These are phyloP conservation scores for Chelidonichthys spinosus DNA, from an alignment of 2,797 vertebrate species.

Conservation along the genomic window DNA sequence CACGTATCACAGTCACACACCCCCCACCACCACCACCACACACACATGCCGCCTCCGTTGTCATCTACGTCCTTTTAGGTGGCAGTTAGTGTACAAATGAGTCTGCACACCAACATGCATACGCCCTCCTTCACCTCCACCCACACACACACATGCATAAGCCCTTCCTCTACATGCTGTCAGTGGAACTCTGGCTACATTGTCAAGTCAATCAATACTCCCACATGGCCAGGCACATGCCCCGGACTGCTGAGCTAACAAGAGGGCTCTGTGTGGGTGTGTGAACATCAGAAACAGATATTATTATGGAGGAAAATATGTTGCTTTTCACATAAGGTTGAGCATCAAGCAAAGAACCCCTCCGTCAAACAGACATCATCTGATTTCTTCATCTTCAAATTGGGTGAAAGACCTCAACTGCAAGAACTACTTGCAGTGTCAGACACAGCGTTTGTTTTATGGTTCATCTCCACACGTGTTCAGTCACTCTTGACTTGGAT, in stretches of 20 bases:
- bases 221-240: conserved; percentile 33
- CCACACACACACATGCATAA: not conserved
- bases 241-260: conserved; percentile 13
- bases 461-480: not conserved
- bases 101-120: conserved; percentile 15
- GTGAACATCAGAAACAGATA: not conserved
- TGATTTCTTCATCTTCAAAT: not conserved
- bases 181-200: conserved; percentile 18
- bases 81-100: conserved; percentile 22
- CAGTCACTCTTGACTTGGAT: conserved; percentile 15
- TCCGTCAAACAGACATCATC: not conserved
- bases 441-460: not conserved
- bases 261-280: conserved; percentile 1
- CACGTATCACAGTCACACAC: conserved; percentile 38
- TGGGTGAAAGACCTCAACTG: not conserved
- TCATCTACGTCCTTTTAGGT: conserved; percentile 29
- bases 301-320: not conserved
- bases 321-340: conserved; percentile 15
- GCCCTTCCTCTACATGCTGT: conserved; percentile 8
- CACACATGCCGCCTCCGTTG: conserved; percentile 22
- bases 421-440: not conserved
- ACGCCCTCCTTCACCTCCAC: not conserved
- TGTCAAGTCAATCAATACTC: conserved; percentile 48
- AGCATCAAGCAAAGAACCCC: not conserved
- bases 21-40: not conserved